These are phyloP conservation scores for Platyscapa corneri DNA, from an alignment of 1,140 invertebrate species.

Conservation along the genomic window DNA sequence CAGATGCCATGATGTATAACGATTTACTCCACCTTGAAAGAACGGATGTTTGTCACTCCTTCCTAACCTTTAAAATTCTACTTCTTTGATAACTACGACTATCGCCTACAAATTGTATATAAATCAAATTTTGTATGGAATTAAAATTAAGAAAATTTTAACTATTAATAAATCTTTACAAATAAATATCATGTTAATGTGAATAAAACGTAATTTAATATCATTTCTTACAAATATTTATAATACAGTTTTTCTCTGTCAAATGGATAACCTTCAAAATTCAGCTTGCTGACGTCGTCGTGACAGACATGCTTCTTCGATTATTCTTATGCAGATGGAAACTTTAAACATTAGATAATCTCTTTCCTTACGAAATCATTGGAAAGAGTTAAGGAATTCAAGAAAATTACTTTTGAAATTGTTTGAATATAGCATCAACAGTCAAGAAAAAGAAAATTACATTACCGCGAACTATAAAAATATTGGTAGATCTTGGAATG, in stretches of 20 bases:
- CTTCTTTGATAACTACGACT: conserved; percentile 43
- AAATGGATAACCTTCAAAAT: conserved; percentile 50
- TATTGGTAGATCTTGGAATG: background rate
- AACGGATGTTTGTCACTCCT: conserved; percentile 28
- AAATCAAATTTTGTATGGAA: background rate
- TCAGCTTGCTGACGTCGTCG: conserved; percentile 50
- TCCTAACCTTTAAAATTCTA: conserved; percentile 57
- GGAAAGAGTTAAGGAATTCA: background rate
- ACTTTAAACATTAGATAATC: background rate
- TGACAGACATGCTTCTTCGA: background rate
- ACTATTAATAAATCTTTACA: background rate
- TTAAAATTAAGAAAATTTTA: background rate
- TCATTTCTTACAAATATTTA: conserved; percentile 38
- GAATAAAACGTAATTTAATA: background rate
- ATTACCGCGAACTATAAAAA: conserved; percentile 32
- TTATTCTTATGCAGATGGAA: background rate
- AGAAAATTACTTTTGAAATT: conserved; percentile 24
- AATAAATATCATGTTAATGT: conserved; percentile 8
- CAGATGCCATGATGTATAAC: conserved; percentile 77
- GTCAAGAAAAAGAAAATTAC: conserved; percentile 32
- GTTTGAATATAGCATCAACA: background rate
- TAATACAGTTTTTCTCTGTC: conserved; percentile 34
- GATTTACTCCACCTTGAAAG: conserved; percentile 45
- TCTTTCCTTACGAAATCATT: conserved; percentile 1
- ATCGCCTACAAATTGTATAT: conserved; percentile 25